Conservation (phyloP, 2,113 vertebrate genomes). For the Passer montanus region DNA sequence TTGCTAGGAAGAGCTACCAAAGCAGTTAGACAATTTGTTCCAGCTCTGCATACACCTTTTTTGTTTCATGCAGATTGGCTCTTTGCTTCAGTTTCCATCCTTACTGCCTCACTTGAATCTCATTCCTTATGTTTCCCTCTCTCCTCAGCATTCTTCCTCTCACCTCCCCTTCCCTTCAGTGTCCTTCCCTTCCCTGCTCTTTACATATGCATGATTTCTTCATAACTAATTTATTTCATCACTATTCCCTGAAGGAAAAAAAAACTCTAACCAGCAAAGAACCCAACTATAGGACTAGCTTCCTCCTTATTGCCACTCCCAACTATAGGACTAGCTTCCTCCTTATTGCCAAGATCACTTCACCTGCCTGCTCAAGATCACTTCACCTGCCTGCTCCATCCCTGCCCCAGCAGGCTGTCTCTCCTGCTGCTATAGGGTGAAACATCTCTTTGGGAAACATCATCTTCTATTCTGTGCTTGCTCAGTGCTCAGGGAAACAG, state of each 20-base stretch:
- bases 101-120: neutral
- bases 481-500: neutral
- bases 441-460: neutral
- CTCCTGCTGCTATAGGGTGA: neutral
- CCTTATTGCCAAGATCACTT: neutral
- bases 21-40: neutral
- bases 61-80: neutral
- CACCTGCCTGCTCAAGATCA: neutral
- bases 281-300: neutral
- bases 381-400: neutral
- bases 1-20: neutral
- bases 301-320: neutral
- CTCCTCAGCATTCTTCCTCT: neutral
- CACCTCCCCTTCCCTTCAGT: neutral
- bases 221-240: neutral
- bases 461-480: neutral
- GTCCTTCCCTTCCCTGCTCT: neutral
- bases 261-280: neutral
- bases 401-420: neutral
- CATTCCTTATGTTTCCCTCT: neutral
- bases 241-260: neutral
- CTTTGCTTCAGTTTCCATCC: neutral
- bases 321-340: neutral
- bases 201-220: neutral
- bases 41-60: neutral